These are phyloP conservation scores for Trichopoda pennipes DNA, from an alignment of 2,888 invertebrate genomes.

Conservation along the genomic window DNA sequence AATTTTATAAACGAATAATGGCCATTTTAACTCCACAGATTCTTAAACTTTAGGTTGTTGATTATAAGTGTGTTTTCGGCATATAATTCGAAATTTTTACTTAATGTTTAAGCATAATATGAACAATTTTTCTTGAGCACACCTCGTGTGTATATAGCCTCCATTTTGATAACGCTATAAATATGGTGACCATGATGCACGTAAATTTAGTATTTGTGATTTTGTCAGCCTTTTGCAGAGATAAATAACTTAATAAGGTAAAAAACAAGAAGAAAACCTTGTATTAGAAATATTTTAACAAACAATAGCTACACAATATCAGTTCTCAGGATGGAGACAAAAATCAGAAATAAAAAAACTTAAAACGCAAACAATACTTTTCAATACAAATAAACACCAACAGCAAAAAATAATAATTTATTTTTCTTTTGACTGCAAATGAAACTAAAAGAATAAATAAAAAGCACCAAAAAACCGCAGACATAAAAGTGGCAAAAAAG, in stretches of 20 bases:
- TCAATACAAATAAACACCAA: not conserved
- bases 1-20: too few relatives aligned
- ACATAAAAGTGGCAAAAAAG: conserved; percentile 6
- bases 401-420: conserved; percentile 32
- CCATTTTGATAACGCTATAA: conserved; percentile 33
- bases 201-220: conserved; percentile 15
- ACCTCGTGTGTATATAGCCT: not conserved
- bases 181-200: conserved; percentile 39
- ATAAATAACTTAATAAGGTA: conserved; percentile 36
- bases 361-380: not conserved
- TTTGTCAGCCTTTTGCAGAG: conserved; percentile 34
- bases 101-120: too few relatives aligned
- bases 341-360: not conserved
- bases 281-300: conserved; percentile 5
- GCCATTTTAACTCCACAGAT: too few relatives aligned
- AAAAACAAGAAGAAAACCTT: conserved; percentile 19
- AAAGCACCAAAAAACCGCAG: not conserved
- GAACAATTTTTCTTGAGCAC: not conserved
- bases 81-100: too few relatives aligned
- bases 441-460: conserved; percentile 1
- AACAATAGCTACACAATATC: not conserved
- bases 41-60: too few relatives aligned
- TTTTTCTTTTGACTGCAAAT: conserved; percentile 26
- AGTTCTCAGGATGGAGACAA: conserved; percentile 8
- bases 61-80: too few relatives aligned